Conservation (phyloP, 2,888 invertebrate species). For the Tetropium fuscum region DNA sequence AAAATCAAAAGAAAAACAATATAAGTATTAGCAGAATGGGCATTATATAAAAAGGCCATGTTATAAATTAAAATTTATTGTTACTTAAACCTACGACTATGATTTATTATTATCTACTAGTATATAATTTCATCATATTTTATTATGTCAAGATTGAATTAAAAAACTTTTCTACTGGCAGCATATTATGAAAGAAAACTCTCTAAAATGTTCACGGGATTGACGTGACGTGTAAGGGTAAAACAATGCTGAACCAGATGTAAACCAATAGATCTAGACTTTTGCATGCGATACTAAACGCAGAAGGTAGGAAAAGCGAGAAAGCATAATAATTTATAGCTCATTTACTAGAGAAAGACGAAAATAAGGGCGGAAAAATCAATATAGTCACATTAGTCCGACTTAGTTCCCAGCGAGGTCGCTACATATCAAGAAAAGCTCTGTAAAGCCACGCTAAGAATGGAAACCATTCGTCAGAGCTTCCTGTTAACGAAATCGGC, state of each 20-base stretch:
- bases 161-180: background rate
- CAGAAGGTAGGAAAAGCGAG: constrained; percentile 47
- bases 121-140: too few species aligned
- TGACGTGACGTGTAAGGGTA: constrained; percentile 8
- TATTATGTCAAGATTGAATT: background rate
- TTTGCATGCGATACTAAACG: constrained; percentile 33
- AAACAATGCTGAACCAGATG: constrained; percentile 18
- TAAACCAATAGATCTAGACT: constrained; percentile 33
- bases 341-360: constrained; percentile 61
- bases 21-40: too few species aligned
- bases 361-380: constrained; percentile 63
- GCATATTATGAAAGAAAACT: background rate
- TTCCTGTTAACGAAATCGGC: constrained; percentile 39
- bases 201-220: background rate
- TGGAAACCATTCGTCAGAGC: constrained; percentile 26
- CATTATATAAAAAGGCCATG: too few species aligned
- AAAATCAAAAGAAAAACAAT: too few species aligned
- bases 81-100: too few species aligned
- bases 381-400: constrained; percentile 51
- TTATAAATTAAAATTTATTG: too few species aligned
- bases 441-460: constrained; percentile 48
- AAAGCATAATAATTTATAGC: constrained; percentile 61
- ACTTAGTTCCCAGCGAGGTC: constrained; percentile 50
- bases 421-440: constrained; percentile 47
- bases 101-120: too few species aligned